These are phyloP conservation scores for Lordiphosa clarofinis DNA, from an alignment of 1,140 invertebrate genomes.

Conservation along the genomic window DNA sequence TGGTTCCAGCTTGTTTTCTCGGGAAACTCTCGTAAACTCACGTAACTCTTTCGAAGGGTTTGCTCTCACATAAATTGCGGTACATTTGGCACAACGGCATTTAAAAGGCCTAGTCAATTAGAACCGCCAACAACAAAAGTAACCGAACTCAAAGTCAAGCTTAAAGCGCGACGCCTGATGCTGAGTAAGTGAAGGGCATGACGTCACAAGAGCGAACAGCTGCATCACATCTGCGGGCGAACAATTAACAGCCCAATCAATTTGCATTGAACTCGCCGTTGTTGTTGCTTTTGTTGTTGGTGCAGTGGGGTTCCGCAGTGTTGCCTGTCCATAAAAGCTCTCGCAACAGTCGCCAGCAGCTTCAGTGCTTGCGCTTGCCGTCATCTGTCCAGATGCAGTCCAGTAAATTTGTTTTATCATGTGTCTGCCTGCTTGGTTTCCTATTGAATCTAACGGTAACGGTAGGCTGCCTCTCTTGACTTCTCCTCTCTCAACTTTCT, in stretches of 20 bases:
- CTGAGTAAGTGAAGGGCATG: constrained; percentile 70
- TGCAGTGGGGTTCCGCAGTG: constrained; percentile 5
- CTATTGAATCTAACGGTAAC: constrained; percentile 40
- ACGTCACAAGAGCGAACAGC: constrained; percentile 55
- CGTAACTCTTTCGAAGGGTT: too few species aligned
- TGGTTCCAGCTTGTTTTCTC: too few species aligned
- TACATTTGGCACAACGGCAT: too few species aligned
- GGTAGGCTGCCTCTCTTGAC: background rate
- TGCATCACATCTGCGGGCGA: constrained; percentile 22
- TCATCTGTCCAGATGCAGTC: background rate
- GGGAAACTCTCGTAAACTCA: too few species aligned
- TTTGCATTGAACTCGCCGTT: too few species aligned
- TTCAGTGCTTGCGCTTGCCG: constrained; percentile 34
- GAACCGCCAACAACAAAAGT: constrained; percentile 12
- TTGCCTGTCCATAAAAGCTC: constrained; percentile 43
- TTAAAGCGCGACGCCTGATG: constrained; percentile 22
- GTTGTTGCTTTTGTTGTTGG: too few species aligned
- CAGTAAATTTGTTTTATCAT: background rate
- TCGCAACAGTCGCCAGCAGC: constrained; percentile 9
- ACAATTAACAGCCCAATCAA: background rate
- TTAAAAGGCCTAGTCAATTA: too few species aligned
- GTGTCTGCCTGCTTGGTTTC: background rate
- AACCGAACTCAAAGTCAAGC: constrained; percentile 29
- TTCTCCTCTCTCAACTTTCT: background rate
- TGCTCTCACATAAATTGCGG: too few species aligned